phyloP scores from a whole-genome alignment of 2,888 invertebrate species.

The Xanthia icteritia region DNA sequence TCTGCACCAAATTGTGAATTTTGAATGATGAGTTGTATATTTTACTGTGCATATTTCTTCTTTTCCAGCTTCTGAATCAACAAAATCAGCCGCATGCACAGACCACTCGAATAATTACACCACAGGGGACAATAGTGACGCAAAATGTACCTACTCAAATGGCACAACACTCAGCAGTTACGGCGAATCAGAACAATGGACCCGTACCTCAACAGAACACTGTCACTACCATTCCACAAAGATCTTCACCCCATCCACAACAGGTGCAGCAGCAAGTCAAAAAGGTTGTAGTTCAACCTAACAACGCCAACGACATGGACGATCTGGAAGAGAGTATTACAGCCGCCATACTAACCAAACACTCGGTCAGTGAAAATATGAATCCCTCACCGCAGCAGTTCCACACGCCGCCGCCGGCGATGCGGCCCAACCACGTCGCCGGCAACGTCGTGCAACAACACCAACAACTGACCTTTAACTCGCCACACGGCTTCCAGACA shows the following conservation, averaged over 20 bases:
- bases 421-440: slow-evolving; percentile 69
- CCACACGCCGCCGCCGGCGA: slow-evolving; percentile 76
- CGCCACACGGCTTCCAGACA: slow-evolving; percentile 78
- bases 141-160: slow-evolving; percentile 78
- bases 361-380: slow-evolving; percentile 77
- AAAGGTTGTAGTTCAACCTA: slow-evolving; percentile 86
- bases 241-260: slow-evolving; percentile 74
- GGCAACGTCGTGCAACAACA: slow-evolving; percentile 45
- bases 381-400: slow-evolving; percentile 77
- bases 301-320: slow-evolving; percentile 87
- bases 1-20: neutral
- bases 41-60: slow-evolving; percentile 32
- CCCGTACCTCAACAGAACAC: slow-evolving; percentile 78
- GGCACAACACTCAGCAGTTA: slow-evolving; percentile 75
- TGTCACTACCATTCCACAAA: slow-evolving; percentile 76
- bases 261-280: slow-evolving; percentile 76
- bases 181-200: slow-evolving; percentile 79
- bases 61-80: slow-evolving; percentile 79
- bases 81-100: slow-evolving; percentile 74
- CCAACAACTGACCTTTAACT: slow-evolving; percentile 75
- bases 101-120: slow-evolving; percentile 82
- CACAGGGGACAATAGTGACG: slow-evolving; percentile 86
- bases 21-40: neutral
- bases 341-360: slow-evolving; percentile 87
- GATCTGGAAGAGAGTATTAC: slow-evolving; percentile 90